Evolutionary conservation across 1,140 invertebrate species (phyloP).

Genomic region (Argopecten irradians): DNA sequence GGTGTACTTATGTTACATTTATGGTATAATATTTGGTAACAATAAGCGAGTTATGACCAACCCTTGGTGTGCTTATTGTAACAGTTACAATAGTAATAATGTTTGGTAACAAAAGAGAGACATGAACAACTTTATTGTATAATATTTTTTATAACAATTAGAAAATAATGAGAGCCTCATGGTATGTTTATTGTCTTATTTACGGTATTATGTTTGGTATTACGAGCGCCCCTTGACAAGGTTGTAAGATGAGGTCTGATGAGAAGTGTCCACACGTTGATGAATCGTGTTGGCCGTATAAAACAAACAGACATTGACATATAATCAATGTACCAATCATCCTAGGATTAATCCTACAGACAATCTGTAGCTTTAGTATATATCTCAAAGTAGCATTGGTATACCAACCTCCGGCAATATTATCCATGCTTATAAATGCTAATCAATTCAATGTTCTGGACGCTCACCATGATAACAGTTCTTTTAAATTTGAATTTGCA

Average conservation of each 20-base stretch:
- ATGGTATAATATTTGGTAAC: too few species aligned
- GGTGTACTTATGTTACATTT: too few species aligned
- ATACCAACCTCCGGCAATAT: too few species aligned
- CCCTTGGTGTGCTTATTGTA: background rate
- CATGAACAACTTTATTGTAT: too few species aligned
- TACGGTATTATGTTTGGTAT: background rate
- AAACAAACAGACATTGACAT: background rate
- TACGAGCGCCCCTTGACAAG: background rate
- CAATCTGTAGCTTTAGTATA: background rate
- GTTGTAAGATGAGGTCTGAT: background rate
- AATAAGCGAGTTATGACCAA: background rate
- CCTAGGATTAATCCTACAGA: background rate
- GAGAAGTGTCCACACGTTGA: background rate
- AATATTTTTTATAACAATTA: too few species aligned
- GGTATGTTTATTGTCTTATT: too few species aligned
- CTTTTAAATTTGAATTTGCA: background rate
- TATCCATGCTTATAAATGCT: too few species aligned
- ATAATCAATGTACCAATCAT: background rate
- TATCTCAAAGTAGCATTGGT: background rate
- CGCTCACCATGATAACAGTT: too few species aligned
- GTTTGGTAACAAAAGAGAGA: too few species aligned
- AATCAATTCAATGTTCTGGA: too few species aligned
- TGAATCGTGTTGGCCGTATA: background rate
- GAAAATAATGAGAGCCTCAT: too few species aligned
- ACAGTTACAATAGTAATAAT: too few species aligned